phyloP scores from a whole-genome alignment of 2,888 invertebrate species.

The Rhopalosiphum nymphaeae region DNA sequence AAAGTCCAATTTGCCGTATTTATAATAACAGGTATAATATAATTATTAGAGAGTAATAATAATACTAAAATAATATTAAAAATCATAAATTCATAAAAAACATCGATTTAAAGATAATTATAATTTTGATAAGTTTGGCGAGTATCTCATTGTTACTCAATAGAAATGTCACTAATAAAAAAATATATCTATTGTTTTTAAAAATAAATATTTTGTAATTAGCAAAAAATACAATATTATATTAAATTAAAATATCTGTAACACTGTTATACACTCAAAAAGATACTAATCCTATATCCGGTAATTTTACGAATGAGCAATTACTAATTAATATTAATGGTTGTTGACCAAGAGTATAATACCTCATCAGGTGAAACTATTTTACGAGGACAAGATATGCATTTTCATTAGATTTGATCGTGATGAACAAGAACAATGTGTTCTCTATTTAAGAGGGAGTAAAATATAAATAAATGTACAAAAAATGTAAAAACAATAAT shows the following conservation, averaged over 20 bases:
- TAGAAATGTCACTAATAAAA: neutral
- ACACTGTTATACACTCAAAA: neutral
- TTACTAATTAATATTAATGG: conserved; percentile 57
- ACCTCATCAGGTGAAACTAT: conserved; percentile 55
- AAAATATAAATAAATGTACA: conserved; percentile 44
- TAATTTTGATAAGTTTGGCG: neutral
- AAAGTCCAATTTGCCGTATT: conserved; percentile 43
- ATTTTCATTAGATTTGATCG: conserved; percentile 60
- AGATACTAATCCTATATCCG: conserved; percentile 47
- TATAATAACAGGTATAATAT: conserved; percentile 58
- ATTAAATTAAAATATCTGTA: neutral
- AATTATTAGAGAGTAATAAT: neutral
- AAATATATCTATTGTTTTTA: neutral
- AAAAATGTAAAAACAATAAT: conserved; percentile 30
- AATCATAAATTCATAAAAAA: neutral
- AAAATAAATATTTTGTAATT: no score
- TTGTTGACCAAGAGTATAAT: conserved; percentile 49
- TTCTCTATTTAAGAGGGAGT: conserved; percentile 24
- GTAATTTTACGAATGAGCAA: conserved; percentile 30
- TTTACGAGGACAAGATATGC: conserved; percentile 60
- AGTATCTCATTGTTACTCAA: neutral
- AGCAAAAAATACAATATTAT: neutral
- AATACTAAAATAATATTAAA: neutral
- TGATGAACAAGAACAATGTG: conserved; percentile 56
- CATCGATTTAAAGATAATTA: neutral